Evolutionary conservation across 2,888 invertebrate genomes (phyloP), one percentile per base, ranked within the genome.

Genomic region (Machimus rusticus): DNA sequence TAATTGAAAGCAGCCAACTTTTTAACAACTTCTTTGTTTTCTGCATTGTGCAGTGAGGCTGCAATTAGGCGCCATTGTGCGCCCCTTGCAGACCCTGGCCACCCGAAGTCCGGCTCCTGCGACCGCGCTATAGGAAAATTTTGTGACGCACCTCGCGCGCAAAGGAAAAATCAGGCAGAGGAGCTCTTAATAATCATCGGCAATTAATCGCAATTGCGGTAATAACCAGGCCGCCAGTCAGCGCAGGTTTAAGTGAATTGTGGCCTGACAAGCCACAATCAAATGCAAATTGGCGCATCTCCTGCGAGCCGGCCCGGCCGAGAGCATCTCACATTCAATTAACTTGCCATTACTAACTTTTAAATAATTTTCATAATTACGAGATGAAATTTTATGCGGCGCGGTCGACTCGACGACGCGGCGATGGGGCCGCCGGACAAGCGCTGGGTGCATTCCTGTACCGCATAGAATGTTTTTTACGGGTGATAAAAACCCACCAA

Each of bases 361-460:
- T 86, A 88, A 86, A 88, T 88, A 88, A 88, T 88, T 88, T 88
- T 87, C 86, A 76, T 88, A 88, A 88, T 88, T 88, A 85, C 76
- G 55, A 87, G 81, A 79, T 87, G 88, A 87, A 88, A 86, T 88
- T 87, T 87, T 87, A 86, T 88, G 88, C 79, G 78, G 31, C 85
- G 74, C 85, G 74, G 57, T 46, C 77, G 31, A 37, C 19, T 76
- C n/a, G 14, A 34, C 9, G 16, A 12, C 28, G 16, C 76, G 2
- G 76, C n/a, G 19, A 9, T 37, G 19, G 46, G 74, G 28, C n/a
- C 74, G 23, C 28, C 23, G 46, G 74, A 46, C 46, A 74, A 74
- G 34, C 43, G 34, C 6, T 31, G 16, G 19, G 37, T 55, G 16
- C 43, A 85, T 74, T 85, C 85, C 23, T 39, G 46, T 6, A 31